Evolutionary conservation across 2,888 invertebrate genomes (phyloP), one percentile per base, ranked within the genome.

Genomic region (Drosophila histrio): DNA sequence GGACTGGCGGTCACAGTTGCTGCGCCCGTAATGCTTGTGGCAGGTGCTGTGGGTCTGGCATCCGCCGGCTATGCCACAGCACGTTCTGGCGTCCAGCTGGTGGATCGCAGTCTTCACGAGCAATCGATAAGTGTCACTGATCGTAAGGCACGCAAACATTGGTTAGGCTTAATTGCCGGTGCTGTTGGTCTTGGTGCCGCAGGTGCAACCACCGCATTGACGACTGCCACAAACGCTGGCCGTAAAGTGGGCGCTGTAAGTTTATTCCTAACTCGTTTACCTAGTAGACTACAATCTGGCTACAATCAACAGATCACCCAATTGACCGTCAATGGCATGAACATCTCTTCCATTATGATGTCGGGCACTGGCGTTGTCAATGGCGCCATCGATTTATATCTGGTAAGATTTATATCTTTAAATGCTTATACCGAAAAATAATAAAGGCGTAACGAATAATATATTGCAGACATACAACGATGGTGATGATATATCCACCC

Each of bases 321-420:
- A 32, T 8, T 79, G 28, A 73, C 90, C 2, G 90, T 89, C 3
- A 90, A 91, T 70, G 76, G 89, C 26, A 85, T 91, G 72, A 91
- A 91, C 66, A 86, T 91, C 13, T 79, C 91, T 4, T 85, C 89
- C 0, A 87, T 91, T 62, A 61, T 89, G 22, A 50, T 91, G 2
- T 91, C 91, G 2, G 91, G 91, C 9, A 75, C 84, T 28, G 90
- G 91, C 8, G 59, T 90, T 0, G 87, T 79, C 34, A 89, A 87
- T 71, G 89, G 90, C 8, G 56, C 85, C 8, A 41, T 89, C 0
- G 91, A 91, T 64, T 59, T 91, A 13, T 17, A 87, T 26, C 61
- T 91, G 79, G 91, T 91, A 74, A 43, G 39, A n/a, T n/a, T n/a
- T n/a, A n/a, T n/a, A n/a, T n/a, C n/a, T n/a, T n/a, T n/a, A n/a